phyloP scores from a whole-genome alignment of 2,888 invertebrate genomes.

The Cheilosia soror region DNA sequence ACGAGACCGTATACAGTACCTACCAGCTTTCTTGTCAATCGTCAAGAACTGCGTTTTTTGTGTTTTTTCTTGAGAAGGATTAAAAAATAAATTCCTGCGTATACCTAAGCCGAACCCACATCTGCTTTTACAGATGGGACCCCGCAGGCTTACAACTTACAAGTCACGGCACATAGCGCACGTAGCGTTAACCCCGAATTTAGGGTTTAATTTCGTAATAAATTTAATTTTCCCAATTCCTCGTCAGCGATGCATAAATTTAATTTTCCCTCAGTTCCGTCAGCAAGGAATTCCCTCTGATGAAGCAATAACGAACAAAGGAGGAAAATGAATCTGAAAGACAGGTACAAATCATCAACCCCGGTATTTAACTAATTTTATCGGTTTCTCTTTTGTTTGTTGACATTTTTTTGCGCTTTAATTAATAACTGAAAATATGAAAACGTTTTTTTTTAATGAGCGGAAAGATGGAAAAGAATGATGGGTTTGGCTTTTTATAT shows the following conservation, averaged over 20 bases:
- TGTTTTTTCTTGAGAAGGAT: neutral
- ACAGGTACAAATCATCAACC: constrained; percentile 53
- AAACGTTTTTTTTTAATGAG: neutral
- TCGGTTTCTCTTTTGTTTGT: constrained; percentile 12
- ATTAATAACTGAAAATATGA: constrained; percentile 33
- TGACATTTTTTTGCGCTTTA: neutral
- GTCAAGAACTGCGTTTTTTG: neutral
- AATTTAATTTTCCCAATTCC: constrained; percentile 54
- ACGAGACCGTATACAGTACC: neutral
- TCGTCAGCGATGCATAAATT: constrained; percentile 57
- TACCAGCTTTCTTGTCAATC: neutral
- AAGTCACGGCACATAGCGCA: constrained; percentile 28
- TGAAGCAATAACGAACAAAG: constrained; percentile 22
- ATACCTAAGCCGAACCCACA: neutral
- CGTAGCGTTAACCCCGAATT: constrained; percentile 33
- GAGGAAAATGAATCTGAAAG: constrained; percentile 1
- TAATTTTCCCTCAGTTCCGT: constrained; percentile 33
- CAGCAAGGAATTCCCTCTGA: constrained; percentile 3
- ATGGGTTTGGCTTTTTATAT: no score
- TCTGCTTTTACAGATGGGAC: constrained; percentile 14
- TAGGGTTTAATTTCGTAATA: constrained; percentile 57
- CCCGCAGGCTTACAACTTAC: neutral
- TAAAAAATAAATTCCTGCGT: constrained; percentile 6
- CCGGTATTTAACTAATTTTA: constrained; percentile 36
- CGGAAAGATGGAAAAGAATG: no score